Evolutionary conservation across 2,113 vertebrate species (phyloP), one percentile per base, ranked within the genome.

Genomic region (Xiphorhynchus elegans): DNA sequence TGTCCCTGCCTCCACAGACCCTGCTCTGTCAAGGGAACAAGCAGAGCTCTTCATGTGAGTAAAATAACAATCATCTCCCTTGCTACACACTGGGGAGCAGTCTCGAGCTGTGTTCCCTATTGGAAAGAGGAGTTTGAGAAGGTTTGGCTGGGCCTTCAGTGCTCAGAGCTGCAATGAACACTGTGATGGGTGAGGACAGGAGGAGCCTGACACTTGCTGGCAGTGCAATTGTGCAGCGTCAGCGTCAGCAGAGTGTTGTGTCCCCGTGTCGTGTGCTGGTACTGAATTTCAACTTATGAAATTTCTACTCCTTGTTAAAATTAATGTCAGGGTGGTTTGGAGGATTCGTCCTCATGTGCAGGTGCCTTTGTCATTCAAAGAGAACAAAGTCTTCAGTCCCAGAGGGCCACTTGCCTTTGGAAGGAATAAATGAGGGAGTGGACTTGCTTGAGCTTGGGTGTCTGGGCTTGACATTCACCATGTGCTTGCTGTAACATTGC

Each of bases 31-130:
- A 93, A 96, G 96, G 42, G 98, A 98, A 92, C 97, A 96, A n/a
- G 98, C 98, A 29, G 99, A 99, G 97, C 99, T 99, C 94, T 94
- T 98, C 67, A 81, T 91, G 99, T 99, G 96, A 99, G 99, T 99
- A 91, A 83, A 77, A 49, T 39, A 70, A 94, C 46, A 0, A 59
- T 81, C 62, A 46, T 4, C 8, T 50, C 20, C 56, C 35, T 37
- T 76, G 37, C 10, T 4, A 5, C 13, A 10, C 11, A 21, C 17
- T 9, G 10, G 33, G 26, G 17, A 33, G 18, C 15, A 28, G 19
- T 24, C 21, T 39, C 6, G 33, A 49, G 18, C 23, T 63, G 18
- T 44, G 37, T n/a, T 19, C 31, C 56, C 5, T 3, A 3, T 33
- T 21, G 13, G 33, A 50, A 69, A 18, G 21, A 17, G 7, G 37